Evolutionary conservation across 2,888 invertebrate species (phyloP).

Genomic region (Terebella lapidaria): DNA sequence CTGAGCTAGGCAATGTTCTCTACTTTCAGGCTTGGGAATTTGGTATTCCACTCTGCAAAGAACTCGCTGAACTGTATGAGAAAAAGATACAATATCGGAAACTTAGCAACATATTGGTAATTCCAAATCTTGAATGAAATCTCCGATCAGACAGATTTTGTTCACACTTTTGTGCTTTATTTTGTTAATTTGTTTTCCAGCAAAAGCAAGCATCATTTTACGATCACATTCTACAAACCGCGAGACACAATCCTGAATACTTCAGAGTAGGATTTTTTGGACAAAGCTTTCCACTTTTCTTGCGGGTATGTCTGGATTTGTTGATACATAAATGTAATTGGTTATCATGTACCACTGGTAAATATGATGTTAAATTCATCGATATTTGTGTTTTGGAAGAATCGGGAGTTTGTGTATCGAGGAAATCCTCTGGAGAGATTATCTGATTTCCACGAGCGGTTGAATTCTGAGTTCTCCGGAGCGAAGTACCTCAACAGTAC

Average conservation of each 20-base stretch:
- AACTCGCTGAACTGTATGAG: constrained; percentile 81
- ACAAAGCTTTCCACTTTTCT: constrained; percentile 86
- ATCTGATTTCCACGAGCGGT: constrained; percentile 36
- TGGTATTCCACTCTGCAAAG: constrained; percentile 85
- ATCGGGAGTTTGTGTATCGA: constrained; percentile 48
- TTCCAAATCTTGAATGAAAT: constrained; percentile 24
- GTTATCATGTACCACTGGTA: not conserved
- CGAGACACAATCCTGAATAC: constrained; percentile 88
- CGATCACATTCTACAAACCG: constrained; percentile 80
- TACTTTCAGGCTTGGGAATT: constrained; percentile 82
- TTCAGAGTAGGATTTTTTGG: constrained; percentile 94
- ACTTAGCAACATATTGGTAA: constrained; percentile 70
- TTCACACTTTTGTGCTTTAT: too few relatives aligned
- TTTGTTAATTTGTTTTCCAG: constrained; percentile 26
- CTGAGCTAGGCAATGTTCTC: too few relatives aligned
- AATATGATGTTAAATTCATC: not conserved
- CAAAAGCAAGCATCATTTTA: constrained; percentile 84
- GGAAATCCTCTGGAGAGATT: constrained; percentile 45
- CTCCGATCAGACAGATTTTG: not conserved
- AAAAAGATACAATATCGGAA: constrained; percentile 82
- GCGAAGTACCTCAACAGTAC: constrained; percentile 37
- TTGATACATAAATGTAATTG: not conserved
- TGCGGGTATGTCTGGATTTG: constrained; percentile 66
- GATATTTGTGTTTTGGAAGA: constrained; percentile 28
- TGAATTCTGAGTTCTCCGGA: constrained; percentile 40